A percentile compares a stretch with the other conserved stretches of the same genome.
These are phyloP conservation scores for Battus philenor DNA, from an alignment of 1,140 invertebrate species.

Conservation along the genomic window DNA sequence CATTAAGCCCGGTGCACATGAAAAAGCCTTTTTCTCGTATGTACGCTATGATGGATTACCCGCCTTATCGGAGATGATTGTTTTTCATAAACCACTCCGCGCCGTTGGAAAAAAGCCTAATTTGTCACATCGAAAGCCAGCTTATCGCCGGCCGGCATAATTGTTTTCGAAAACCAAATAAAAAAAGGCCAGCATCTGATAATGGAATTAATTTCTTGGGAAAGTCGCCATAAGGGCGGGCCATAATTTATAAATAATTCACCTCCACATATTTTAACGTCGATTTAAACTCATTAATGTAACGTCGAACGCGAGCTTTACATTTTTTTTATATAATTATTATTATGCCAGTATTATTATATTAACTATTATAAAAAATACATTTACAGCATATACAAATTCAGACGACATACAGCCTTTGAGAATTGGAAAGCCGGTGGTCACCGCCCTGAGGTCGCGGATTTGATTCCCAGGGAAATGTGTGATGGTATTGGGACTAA, in stretches of 20 bases:
- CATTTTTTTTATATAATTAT: not conserved
- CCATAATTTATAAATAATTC: conserved; percentile 13
- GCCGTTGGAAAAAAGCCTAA: conserved; percentile 34
- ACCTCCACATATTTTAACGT: conserved; percentile 10
- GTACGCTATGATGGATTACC: conserved; percentile 44
- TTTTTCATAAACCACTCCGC: conserved; percentile 42
- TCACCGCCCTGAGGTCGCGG: no score
- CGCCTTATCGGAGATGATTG: conserved; percentile 43
- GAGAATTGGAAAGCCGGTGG: no score
- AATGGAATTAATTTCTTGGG: conserved; percentile 14
- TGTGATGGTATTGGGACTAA: no score
- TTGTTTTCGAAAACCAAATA: conserved; percentile 18
- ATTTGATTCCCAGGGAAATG: no score
- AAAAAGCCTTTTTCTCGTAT: conserved; percentile 6
- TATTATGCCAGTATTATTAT: not conserved
- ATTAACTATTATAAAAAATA: no score
- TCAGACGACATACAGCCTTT: no score
- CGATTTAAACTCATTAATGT: conserved; percentile 11
- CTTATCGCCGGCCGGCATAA: conserved; percentile 27
- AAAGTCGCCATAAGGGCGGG: conserved; percentile 9
- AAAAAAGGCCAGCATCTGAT: conserved; percentile 7
- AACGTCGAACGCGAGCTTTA: not conserved
- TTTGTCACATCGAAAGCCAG: conserved; percentile 37
- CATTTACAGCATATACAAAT: no score
- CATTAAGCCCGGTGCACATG: conserved; percentile 1